Evolutionary conservation across 2,888 invertebrate genomes (phyloP).

Genomic region (Ophion ventricosus): DNA sequence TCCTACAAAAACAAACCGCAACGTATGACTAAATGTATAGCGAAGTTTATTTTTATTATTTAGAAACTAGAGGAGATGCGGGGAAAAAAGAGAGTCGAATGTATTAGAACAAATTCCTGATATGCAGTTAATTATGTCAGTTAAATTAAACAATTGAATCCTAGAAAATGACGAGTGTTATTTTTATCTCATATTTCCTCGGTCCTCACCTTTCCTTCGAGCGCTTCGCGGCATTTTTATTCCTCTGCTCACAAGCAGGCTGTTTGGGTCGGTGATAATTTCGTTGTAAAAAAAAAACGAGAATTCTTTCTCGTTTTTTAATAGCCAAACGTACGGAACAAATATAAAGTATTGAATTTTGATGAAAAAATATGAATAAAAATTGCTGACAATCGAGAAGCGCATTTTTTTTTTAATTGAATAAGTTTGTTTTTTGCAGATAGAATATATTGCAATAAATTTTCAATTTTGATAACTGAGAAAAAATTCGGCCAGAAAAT

Average conservation of each 20-base stretch:
- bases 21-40: slow-evolving; percentile 78
- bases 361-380: not conserved
- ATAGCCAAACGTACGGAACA: not conserved
- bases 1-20: slow-evolving; percentile 56
- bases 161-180: slow-evolving; percentile 62
- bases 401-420: too few species aligned
- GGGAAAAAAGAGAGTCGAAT: slow-evolving; percentile 64
- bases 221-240: not conserved
- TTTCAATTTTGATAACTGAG: not conserved
- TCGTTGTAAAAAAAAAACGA: too few species aligned
- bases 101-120: slow-evolving; percentile 72
- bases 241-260: not conserved
- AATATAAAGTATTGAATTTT: not conserved
- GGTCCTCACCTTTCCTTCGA: not conserved
- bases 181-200: slow-evolving; percentile 35
- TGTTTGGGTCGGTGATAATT: too few species aligned
- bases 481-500: not conserved
- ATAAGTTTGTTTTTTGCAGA: too few species aligned
- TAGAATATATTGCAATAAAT: not conserved
- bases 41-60: slow-evolving; percentile 81
- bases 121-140: slow-evolving; percentile 73
- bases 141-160: slow-evolving; percentile 68
- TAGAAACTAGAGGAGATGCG: slow-evolving; percentile 72
- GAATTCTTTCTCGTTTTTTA: too few species aligned
- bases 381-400: too few species aligned